Evolutionary conservation across 2,113 vertebrate species (phyloP), one percentile per base, ranked within the genome.

Genomic region (Arothron firmamentum): DNA sequence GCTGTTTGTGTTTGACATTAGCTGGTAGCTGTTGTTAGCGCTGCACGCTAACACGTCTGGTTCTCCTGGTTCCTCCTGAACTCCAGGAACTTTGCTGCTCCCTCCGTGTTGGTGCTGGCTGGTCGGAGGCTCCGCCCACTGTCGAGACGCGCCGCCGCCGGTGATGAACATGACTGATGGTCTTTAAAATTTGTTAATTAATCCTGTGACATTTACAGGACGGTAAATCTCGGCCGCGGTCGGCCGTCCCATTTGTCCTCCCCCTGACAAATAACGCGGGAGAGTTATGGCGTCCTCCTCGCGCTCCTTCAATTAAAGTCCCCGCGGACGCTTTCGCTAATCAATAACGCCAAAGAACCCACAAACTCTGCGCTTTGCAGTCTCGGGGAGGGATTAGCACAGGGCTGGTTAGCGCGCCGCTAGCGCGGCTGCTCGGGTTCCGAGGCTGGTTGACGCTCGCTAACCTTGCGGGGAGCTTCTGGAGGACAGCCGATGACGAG

Each of bases 401-500:
- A 56, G 62, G 70, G 67, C 6, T 28, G 10, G 10, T 11, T 38
- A 38, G 34, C 34, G 34, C 6, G 28, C 28, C n/a, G n/a, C n/a
- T n/a, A n/a, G n/a, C n/a, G n/a, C n/a, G n/a, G n/a, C n/a, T n/a
- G n/a, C n/a, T n/a, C n/a, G n/a, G n/a, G n/a, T n/a, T n/a, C n/a
- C n/a, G n/a, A n/a, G 78, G 59, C 75, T 77, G 85, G 84, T 86
- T 83, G 85, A 85, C 83, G 80, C 77, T 62, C 59, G 5, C 72
- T 85, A 76, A 85, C 87, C 87, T 85, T 83, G 83, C 73, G 57
- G 71, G 58, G 57, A 75, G 67, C 70, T 72, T 75, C 74, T 75
- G 72, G 79, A 83, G 81, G 85, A 85, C 78, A 58, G 68, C 47
- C 65, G 78, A 74, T 74, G 81, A 83, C 68, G 78, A 88, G 86